Conservation (phyloP, 1,140 invertebrate genomes). For the Drosophila tropicalis region DNA sequence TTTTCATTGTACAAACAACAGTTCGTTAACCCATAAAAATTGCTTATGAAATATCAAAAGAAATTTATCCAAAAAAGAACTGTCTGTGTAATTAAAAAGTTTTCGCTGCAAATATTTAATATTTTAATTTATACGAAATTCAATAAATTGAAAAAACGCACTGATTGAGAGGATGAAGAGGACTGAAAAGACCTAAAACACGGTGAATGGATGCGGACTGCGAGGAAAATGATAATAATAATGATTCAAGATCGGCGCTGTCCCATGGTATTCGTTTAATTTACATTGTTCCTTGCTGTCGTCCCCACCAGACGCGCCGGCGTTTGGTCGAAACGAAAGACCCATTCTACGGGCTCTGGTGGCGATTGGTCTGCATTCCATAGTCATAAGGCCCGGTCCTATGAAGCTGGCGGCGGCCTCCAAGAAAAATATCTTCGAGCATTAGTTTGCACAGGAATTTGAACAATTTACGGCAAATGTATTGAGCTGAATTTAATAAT, state of each 20-base stretch:
- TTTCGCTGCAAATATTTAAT: conserved; percentile 73
- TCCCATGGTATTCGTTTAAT: conserved; percentile 71
- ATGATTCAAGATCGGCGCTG: conserved; percentile 80
- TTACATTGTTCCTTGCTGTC: conserved; percentile 68
- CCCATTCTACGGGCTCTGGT: conserved; percentile 51
- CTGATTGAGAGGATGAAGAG: conserved; percentile 49
- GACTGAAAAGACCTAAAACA: conserved; percentile 28
- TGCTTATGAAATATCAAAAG: conserved; percentile 37
- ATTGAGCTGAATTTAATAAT: conserved; percentile 83
- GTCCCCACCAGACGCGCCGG: conserved; percentile 63
- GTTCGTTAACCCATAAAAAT: conserved; percentile 62
- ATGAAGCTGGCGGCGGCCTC: conserved; percentile 31
- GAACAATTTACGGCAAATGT: conserved; percentile 74
- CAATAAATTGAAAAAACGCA: conserved; percentile 73
- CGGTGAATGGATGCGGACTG: not conserved
- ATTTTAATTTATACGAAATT: conserved; percentile 82
- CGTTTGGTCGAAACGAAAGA: conserved; percentile 42
- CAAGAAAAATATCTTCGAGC: conserved; percentile 67
- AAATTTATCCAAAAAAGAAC: conserved; percentile 44
- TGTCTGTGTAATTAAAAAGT: conserved; percentile 71
- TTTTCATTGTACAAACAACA: not conserved
- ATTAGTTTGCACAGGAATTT: conserved; percentile 72
- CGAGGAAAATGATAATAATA: conserved; percentile 30
- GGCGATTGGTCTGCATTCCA: conserved; percentile 77
- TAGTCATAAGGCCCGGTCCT: conserved; percentile 65